These are phyloP conservation scores for Mercenaria mercenaria DNA, from an alignment of 1,140 invertebrate genomes.

Conservation along the genomic window DNA sequence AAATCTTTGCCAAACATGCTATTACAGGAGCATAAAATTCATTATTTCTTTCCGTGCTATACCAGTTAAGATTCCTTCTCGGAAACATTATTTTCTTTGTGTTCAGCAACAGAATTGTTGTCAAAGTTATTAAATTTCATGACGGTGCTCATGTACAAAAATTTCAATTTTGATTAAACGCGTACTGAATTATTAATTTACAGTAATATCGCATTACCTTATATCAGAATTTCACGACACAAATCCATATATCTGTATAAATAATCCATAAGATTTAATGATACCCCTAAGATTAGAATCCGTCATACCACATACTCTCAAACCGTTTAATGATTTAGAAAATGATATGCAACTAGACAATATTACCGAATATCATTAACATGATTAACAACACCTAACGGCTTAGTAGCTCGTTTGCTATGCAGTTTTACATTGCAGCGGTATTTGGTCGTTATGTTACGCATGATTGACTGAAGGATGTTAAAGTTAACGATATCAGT, in stretches of 20 bases:
- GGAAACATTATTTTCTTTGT: too few species aligned
- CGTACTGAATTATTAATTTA: background rate
- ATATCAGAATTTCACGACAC: background rate
- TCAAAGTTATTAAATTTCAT: too few species aligned
- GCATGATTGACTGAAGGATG: background rate
- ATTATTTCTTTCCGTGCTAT: too few species aligned
- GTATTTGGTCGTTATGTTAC: background rate
- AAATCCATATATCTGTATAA: background rate
- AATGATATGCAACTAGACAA: background rate
- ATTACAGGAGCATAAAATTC: too few species aligned
- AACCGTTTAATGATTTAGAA: background rate
- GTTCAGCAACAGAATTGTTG: too few species aligned
- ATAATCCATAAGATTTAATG: background rate
- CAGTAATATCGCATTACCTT: background rate
- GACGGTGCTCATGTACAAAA: too few species aligned
- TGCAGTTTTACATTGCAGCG: background rate
- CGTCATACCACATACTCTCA: background rate
- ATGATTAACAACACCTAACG: background rate
- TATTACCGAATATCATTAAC: background rate
- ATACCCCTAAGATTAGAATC: background rate
- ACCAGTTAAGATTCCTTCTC: too few species aligned
- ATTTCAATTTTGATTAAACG: too few species aligned
- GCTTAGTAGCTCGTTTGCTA: background rate
- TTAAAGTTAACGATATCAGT: constrained; percentile 21
- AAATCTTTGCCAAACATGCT: too few species aligned